Percentiles rank a stretch among this genome's conserved stretches.
These are phyloP conservation scores for Merodon equestris DNA, from an alignment of 2,888 invertebrate genomes.

Conservation along the genomic window DNA sequence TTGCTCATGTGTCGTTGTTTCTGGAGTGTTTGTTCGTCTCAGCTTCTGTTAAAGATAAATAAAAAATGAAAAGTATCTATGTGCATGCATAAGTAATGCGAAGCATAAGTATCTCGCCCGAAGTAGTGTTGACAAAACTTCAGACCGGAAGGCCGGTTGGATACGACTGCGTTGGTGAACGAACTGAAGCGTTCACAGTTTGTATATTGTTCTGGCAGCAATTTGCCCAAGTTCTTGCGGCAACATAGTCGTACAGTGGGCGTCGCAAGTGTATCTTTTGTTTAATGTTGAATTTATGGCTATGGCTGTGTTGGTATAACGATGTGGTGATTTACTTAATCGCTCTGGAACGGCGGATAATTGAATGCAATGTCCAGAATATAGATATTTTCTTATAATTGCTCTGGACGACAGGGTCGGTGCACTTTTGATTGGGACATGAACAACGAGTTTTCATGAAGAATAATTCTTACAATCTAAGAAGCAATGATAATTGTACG, in stretches of 20 bases:
- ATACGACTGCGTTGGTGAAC: slow-evolving; percentile 10
- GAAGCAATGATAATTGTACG: too few species aligned
- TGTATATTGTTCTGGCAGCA: slow-evolving; percentile 8
- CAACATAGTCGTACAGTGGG: neutral
- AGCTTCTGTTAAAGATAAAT: slow-evolving; percentile 7
- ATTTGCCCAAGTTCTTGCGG: neutral
- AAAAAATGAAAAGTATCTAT: slow-evolving; percentile 2
- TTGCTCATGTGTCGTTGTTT: slow-evolving; percentile 22
- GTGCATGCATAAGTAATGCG: slow-evolving; percentile 26
- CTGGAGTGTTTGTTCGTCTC: slow-evolving; percentile 9
- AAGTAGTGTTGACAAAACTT: slow-evolving; percentile 22
- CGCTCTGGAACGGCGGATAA: too few species aligned
- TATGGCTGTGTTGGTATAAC: too few species aligned
- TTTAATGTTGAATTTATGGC: neutral
- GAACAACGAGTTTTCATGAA: too few species aligned
- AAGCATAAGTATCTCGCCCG: slow-evolving; percentile 7
- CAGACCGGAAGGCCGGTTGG: slow-evolving; percentile 38
- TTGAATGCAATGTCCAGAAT: too few species aligned
- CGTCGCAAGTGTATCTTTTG: neutral
- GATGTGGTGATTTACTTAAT: neutral
- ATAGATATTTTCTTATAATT: too few species aligned
- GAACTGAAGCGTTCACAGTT: slow-evolving; percentile 1
- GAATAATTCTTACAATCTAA: too few species aligned
- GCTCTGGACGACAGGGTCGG: too few species aligned
- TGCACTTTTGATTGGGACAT: too few species aligned